phyloP scores from a whole-genome alignment of 2,888 invertebrate species.

The Apodemia mormo region DNA sequence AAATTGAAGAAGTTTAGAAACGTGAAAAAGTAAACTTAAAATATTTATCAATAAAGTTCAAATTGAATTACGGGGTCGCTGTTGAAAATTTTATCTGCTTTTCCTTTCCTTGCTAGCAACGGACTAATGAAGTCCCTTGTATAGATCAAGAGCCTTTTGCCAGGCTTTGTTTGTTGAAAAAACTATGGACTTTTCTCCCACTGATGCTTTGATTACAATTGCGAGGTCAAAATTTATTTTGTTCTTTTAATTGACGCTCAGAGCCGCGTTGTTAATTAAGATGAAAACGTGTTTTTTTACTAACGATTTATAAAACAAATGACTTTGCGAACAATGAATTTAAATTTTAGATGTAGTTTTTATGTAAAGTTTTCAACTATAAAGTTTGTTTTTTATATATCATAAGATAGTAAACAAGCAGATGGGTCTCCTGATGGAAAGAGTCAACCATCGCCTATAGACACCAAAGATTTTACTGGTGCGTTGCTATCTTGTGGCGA shows the following conservation, averaged over 20 bases:
- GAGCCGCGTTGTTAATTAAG: constrained; percentile 15
- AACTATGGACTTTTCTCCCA: constrained; percentile 34
- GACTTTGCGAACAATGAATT: constrained; percentile 4
- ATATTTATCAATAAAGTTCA: neutral
- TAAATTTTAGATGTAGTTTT: neutral
- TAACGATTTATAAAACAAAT: constrained; percentile 14
- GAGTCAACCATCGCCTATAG: too few relatives aligned
- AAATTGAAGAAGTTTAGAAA: constrained; percentile 22
- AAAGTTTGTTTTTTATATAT: neutral
- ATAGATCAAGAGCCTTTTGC: constrained; percentile 34
- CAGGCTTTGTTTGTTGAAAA: constrained; percentile 36
- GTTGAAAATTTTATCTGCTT: constrained; percentile 33
- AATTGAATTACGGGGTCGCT: constrained; percentile 21
- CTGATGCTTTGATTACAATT: constrained; percentile 32
- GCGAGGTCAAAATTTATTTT: constrained; percentile 24
- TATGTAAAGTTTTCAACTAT: neutral
- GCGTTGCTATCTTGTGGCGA: too few relatives aligned
- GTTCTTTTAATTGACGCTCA: constrained; percentile 13
- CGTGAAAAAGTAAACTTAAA: constrained; percentile 22
- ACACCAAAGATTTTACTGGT: too few relatives aligned
- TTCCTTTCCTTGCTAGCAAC: constrained; percentile 34
- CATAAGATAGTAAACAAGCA: too few relatives aligned
- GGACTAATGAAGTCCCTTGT: constrained; percentile 40
- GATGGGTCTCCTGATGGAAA: too few relatives aligned
- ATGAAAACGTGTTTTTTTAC: constrained; percentile 13